Base-by-base conservation (phyloP, 1,140 invertebrate species). In the Cotesia chilonis region DNA sequence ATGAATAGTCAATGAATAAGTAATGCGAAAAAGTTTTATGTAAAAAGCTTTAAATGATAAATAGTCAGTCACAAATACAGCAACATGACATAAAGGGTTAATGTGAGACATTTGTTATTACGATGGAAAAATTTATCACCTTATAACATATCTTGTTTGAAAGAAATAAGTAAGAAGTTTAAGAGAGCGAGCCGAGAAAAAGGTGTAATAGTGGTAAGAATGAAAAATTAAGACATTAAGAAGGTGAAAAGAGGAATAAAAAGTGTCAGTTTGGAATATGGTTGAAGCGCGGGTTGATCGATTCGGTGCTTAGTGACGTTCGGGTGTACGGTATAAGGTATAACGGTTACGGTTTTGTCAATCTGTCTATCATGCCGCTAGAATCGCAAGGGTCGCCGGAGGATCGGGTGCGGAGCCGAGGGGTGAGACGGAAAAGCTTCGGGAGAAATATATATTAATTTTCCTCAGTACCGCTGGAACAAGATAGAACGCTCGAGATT, bases 281-380 rank as follows among this genome's bases (percentile, higher is more conserved):
- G 41, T 47, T 10, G 41, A 47, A 47, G 41, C 47, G 61, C 17
- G 59, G 36, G 73, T 71, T 74, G 73, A 74, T 74, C 68, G 73
- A 74, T 74, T 74, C 41, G 69, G 57, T 68, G 65, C 57, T 71
- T 68, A 68, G 64, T 14, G 65, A 47, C 41, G 41, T 47, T 10
- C 6, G 10, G 10, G 41, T 47, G 10, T 47, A 47, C 41, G 41
- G 38, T 41, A 28, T 28, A 28, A 28, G 28, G 28, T 28, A 28
- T 28, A 72, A 52, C 66, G 52, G 66, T 55, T 60, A 71, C 64
- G 70, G 69, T 61, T 71, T 68, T 68, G 55, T 38, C 70, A 41
- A 74, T 74, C 65, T 57, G 71, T 74, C 73, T 41, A 28, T 28
- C 28, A 28, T 28, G 28, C 28, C 28, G 28, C 28, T 28, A 28